phyloP scores from a whole-genome alignment of 37 sponge, comb jelly and placozoan species.

The Bolinopsis microptera region DNA sequence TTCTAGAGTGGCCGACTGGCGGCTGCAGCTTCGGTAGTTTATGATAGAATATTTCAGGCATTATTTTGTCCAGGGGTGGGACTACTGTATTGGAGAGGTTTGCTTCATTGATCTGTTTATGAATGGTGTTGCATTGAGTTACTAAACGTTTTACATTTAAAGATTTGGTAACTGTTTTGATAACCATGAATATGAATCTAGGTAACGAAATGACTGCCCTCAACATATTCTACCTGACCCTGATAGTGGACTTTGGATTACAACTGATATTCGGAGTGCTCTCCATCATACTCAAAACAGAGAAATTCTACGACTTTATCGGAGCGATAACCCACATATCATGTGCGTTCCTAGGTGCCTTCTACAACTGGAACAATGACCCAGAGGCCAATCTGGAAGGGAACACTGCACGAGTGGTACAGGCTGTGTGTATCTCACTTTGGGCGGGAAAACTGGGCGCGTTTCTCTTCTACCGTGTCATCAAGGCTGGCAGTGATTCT shows the following conservation, averaged over 20 bases:
- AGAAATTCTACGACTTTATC: conserved; percentile 55
- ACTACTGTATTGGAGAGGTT: too few species aligned
- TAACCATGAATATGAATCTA: too few species aligned
- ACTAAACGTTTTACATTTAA: too few species aligned
- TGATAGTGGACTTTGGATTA: conserved; percentile 46
- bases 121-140: too few species aligned
- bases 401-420: neutral
- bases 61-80: too few species aligned
- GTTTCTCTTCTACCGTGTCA: conserved; percentile 70
- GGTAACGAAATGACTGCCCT: neutral
- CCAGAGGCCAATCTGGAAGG: neutral
- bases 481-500: conserved; percentile 69
- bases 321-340: conserved; percentile 33
- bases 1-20: too few species aligned
- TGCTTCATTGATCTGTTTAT: too few species aligned
- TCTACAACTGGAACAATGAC: conserved; percentile 16
- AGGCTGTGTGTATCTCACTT: conserved; percentile 63
- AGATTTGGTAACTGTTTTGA: neutral
- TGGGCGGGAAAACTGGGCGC: conserved; percentile 68
- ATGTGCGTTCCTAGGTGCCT: conserved; percentile 25
- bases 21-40: too few species aligned
- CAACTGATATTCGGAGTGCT: conserved; percentile 19
- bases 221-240: conserved; percentile 18
- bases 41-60: too few species aligned
- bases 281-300: conserved; percentile 22